Base-by-base conservation (phyloP, 2,113 vertebrate species). In the Platysternon megacephalum region DNA sequence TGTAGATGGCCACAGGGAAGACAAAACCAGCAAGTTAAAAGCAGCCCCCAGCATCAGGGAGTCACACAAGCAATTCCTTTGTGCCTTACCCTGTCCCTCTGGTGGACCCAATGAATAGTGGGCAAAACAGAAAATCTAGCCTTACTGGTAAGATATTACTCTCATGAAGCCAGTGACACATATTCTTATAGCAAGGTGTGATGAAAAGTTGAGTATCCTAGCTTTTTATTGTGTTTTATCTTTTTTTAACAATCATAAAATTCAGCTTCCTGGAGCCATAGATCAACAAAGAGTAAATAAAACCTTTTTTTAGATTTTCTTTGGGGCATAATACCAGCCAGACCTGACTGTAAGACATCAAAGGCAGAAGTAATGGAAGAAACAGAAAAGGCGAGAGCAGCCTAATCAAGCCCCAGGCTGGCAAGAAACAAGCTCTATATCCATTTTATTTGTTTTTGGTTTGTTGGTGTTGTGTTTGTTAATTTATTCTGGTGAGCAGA, bases 51-150 rank as follows among this genome's bases (percentile, higher is more conserved):
- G 79, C 91, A 72, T 13, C 32, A 19, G 35, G 48, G 51, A 2
- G 0, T 0, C 1, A 1, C n/a, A 87, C 35, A 68, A n/a, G 35
- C 16, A 61, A 51, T 39, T 52, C 0, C 0, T 65, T 35, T 26
- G 26, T 22, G 8, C 24, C 11, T 28, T 17, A 5, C 42, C 29
- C 39, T 19, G 42, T 39, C 1, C 35, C 49, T 26, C 29, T 49
- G 9, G 5, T 19, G 13, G 22, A 90, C n/a, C 28, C 78, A 44
- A 32, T 35, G 87, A 13, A 48, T 28, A 61, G n/a, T 11, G 19
- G 26, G 24, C 39, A 46, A 78, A 76, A 44, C 78, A 79, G 4
- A 78, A 80, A 88, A 86, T 21, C 17, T 68, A n/a, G 3, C 39
- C 85, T 82, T 14, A 68, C 6, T 2, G 11, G 12, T 78, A 46